A percentile compares a stretch with the other conserved stretches of the same genome.
phyloP scores from a whole-genome alignment of 1,140 invertebrate genomes.

The Tetramorium simillimum region DNA sequence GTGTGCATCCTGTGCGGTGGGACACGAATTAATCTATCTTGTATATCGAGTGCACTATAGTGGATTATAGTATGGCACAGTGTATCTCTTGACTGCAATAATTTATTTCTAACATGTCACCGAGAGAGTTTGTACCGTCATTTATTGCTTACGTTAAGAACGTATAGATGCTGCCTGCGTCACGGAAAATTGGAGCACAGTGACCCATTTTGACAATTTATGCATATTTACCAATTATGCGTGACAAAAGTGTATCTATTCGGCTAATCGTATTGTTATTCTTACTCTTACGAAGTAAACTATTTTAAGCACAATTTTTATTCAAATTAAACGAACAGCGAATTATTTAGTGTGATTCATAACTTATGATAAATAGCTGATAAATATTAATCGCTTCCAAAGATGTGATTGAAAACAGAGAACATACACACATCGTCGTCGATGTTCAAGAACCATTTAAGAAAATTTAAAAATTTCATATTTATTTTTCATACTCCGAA shows the following conservation, averaged over 20 bases:
- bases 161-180: neutral
- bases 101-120: constrained; percentile 20
- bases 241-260: neutral
- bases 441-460: too few species aligned
- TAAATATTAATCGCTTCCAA: neutral
- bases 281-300: neutral
- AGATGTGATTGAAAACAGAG: neutral
- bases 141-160: neutral
- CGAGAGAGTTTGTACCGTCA: neutral
- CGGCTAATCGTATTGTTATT: neutral
- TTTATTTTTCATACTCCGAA: neutral
- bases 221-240: neutral
- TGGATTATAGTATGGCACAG: neutral
- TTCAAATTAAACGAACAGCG: too few species aligned
- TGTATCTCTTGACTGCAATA: neutral
- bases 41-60: neutral
- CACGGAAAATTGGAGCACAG: constrained; percentile 3
- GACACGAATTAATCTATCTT: neutral
- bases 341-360: neutral
- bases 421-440: neutral
- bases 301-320: neutral
- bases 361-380: neutral
- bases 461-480: neutral
- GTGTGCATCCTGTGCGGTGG: neutral
- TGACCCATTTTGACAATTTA: neutral